Base-by-base conservation (phyloP, 2,888 invertebrate genomes). In the Margaritifera margaritifera region DNA sequence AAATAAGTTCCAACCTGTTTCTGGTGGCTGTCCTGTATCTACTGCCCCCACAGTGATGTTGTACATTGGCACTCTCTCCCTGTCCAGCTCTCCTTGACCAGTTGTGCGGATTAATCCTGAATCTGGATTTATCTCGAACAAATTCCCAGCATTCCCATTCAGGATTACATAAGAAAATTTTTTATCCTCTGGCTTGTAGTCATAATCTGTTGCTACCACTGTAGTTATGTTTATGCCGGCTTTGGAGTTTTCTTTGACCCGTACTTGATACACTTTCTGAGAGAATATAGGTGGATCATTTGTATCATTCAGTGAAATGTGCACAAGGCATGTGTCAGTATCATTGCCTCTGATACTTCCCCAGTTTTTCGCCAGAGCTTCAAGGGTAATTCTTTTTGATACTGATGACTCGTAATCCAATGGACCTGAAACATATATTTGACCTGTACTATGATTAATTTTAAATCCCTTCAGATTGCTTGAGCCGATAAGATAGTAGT, bases 281-380 rank as follows among this genome's bases (percentile, higher is more conserved):
- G 94, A 90, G 88, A 98, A 98, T 88, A 96, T 95, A 0, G 98
- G 98, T 0, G 98, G 96, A 91, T 98, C 98, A 87, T 98, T 98
- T 25, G 97, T 97, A 89, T 98, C 98, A 91, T 97, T 96, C 75
- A 98, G 95, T 0, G 95, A 94, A 74, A 98, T 94, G 62, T 96
- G 95, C 0, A 98, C 95, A 90, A 96, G 96, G 5, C 97, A 97
- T 90, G 96, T 96, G 87, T 97, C 97, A 0, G 97, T 97, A 85
- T 98, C 97, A 87, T 97, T 97, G 4, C 98, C 98, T 55, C 94
- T 92, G 80, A 98, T 97, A 24, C 96, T 95, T 20, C 98, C 98
- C 63, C 94, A 93, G 88, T 98, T 98, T 91, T 98, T 98, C 0
- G 97, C 97, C 92, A 98, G 92, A 0, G 97, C 96, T 0, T 96